These are phyloP conservation scores for Amblyjoppa proteus DNA, from an alignment of 2,888 invertebrate species.

Conservation along the genomic window DNA sequence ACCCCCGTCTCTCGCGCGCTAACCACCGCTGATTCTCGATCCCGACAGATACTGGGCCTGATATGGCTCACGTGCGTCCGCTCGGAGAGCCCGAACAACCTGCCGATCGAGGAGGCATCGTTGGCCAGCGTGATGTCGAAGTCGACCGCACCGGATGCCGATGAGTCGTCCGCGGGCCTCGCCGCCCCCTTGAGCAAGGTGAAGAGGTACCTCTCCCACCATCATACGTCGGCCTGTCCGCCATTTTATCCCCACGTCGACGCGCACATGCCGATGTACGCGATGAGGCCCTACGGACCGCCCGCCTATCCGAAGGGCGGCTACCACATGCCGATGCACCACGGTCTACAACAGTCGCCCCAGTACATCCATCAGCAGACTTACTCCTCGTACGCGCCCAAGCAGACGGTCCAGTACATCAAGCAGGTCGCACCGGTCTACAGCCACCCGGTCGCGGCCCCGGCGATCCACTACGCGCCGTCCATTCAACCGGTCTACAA, in stretches of 20 bases:
- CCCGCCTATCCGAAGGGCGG: conserved; percentile 70
- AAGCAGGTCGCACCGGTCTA: conserved; percentile 65
- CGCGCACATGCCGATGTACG: conserved; percentile 70
- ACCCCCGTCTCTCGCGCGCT: too few species aligned
- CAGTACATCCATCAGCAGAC: conserved; percentile 74
- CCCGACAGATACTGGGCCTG: conserved; percentile 76
- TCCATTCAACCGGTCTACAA: conserved; percentile 63
- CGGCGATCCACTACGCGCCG: conserved; percentile 38
- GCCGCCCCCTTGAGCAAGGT: conserved; percentile 71
- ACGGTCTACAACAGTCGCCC: conserved; percentile 46
- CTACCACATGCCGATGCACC: conserved; percentile 42
- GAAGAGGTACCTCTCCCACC: conserved; percentile 76
- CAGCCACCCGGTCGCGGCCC: conserved; percentile 20
- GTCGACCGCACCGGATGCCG: conserved; percentile 7
- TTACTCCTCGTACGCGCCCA: conserved; percentile 69
- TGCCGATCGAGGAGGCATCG: conserved; percentile 70
- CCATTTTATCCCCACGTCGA: conserved; percentile 74
- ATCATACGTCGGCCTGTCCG: conserved; percentile 78
- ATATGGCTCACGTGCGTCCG: conserved; percentile 79
- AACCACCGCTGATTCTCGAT: conserved; percentile 11
- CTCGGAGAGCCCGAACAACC: conserved; percentile 71
- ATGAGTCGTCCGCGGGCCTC: conserved; percentile 67
- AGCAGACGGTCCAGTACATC: conserved; percentile 74
- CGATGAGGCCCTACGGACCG: conserved; percentile 72
- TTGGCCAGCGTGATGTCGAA: conserved; percentile 21